Conservation (phyloP, 2,888 invertebrate genomes). For the Entomobrya proxima region DNA sequence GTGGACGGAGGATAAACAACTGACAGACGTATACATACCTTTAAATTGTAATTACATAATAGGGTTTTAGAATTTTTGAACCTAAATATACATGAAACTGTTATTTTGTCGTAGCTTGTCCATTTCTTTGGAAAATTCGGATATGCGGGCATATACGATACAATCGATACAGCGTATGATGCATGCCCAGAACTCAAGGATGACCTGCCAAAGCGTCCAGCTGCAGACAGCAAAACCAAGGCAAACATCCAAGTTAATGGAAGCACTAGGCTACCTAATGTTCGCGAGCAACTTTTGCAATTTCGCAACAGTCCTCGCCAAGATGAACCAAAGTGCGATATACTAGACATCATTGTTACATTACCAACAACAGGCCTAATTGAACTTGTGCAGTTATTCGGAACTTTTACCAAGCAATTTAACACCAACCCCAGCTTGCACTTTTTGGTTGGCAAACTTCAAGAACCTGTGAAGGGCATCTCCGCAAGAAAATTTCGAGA, state of each 20-base stretch:
- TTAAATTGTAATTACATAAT: too few species aligned
- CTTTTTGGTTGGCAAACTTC: conserved; percentile 39
- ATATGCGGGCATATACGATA: not conserved
- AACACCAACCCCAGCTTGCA: conserved; percentile 13
- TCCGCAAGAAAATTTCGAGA: not conserved
- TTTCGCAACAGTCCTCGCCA: not conserved
- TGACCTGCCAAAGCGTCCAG: not conserved
- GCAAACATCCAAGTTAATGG: not conserved
- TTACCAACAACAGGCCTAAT: conserved; percentile 5
- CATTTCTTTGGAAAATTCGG: not conserved
- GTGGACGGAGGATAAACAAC: not conserved
- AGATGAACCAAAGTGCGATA: not conserved
- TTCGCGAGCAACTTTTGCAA: not conserved
- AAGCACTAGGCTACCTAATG: not conserved
- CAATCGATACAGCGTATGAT: not conserved
- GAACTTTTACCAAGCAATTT: not conserved
- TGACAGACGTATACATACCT: conserved; percentile 35
- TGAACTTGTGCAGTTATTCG: not conserved
- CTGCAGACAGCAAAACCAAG: not conserved
- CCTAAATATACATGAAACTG: too few species aligned
- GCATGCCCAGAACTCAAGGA: not conserved
- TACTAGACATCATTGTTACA: not conserved
- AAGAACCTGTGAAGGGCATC: conserved; percentile 41
- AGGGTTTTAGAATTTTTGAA: too few species aligned
- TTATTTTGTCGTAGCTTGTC: conserved; percentile 13